Conservation (phyloP, 2,888 invertebrate genomes). For the Arge pagana region DNA sequence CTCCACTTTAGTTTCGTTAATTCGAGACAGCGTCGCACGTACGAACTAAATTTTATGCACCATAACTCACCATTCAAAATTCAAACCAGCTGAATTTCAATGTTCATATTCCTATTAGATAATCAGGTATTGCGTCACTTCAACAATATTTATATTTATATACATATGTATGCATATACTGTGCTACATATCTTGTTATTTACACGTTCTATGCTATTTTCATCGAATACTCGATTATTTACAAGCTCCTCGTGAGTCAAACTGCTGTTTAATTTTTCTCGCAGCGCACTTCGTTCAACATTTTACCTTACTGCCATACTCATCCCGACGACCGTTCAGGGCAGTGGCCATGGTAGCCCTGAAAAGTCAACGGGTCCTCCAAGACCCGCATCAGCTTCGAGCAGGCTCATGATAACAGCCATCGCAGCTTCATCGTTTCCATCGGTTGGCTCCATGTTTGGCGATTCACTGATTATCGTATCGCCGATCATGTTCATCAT, state of each 20-base stretch:
- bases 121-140: slow-evolving; percentile 38
- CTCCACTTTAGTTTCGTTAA: no score
- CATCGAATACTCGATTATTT: no score
- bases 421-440: slow-evolving; percentile 89
- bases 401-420: slow-evolving; percentile 89
- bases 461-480: slow-evolving; percentile 58
- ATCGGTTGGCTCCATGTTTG: slow-evolving; percentile 63
- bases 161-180: neutral
- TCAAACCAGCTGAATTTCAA: slow-evolving; percentile 5
- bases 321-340: slow-evolving; percentile 53
- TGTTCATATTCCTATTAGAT: slow-evolving; percentile 30
- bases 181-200: slow-evolving; percentile 8
- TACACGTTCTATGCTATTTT: no score
- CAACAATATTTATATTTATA: slow-evolving; percentile 10
- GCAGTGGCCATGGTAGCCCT: slow-evolving; percentile 84
- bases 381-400: slow-evolving; percentile 87
- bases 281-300: no score
- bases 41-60: neutral
- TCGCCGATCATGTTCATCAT: slow-evolving; percentile 66
- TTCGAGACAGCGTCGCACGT: no score
- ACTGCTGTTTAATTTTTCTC: neutral
- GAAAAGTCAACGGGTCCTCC: slow-evolving; percentile 88
- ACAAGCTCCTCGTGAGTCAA: no score
- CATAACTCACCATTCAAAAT: slow-evolving; percentile 1
- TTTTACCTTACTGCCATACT: neutral